Conservation (phyloP, 2,797 vertebrate species). For the Poeciliopsis infans region DNA sequence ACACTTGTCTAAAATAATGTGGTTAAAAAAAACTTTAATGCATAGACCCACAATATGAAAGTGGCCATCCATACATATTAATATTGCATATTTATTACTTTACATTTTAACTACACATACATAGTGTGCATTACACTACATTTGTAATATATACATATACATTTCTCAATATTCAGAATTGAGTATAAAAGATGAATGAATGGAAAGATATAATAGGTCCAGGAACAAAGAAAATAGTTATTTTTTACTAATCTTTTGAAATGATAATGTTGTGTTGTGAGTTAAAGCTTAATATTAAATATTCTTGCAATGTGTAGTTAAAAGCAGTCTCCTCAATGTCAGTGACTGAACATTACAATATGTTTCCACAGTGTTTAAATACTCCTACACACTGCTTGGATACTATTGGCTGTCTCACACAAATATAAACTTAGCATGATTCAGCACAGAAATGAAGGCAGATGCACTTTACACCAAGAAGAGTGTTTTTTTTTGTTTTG, state of each 20-base stretch:
- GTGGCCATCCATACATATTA: too few relatives aligned
- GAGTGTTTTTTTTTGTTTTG: constrained; percentile 63
- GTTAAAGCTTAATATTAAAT: background rate
- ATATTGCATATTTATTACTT: too few relatives aligned
- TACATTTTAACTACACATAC: too few relatives aligned
- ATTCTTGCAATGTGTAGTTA: constrained; percentile 19
- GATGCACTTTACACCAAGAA: constrained; percentile 62
- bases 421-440: constrained; percentile 67
- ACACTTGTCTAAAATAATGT: background rate
- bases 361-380: constrained; percentile 48
- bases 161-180: background rate
- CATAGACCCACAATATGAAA: background rate
- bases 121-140: too few relatives aligned
- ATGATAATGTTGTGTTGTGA: background rate
- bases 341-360: constrained; percentile 26
- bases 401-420: constrained; percentile 56
- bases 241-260: background rate
- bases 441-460: constrained; percentile 68
- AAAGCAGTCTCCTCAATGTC: constrained; percentile 43
- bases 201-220: background rate
- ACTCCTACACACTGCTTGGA: constrained; percentile 47
- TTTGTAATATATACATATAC: too few relatives aligned
- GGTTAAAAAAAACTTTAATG: background rate
- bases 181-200: background rate
- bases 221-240: background rate